These are phyloP conservation scores for Rhipidura dahli DNA, from an alignment of 2,113 vertebrate genomes.

Conservation along the genomic window DNA sequence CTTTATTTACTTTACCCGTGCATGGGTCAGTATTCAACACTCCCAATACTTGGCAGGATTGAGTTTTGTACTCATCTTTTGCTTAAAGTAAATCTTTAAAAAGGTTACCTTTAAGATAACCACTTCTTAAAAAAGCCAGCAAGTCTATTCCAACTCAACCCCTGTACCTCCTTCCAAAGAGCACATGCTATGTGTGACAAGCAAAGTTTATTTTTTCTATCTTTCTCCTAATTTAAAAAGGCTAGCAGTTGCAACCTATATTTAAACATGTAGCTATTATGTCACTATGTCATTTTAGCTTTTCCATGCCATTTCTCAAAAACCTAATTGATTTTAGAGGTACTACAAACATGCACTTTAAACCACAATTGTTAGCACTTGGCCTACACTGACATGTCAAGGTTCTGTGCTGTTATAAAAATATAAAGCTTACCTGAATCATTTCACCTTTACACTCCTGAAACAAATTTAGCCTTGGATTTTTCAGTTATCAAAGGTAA, in stretches of 20 bases:
- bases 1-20: background rate
- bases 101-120: background rate
- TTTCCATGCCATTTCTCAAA: background rate
- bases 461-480: background rate
- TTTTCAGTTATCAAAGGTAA: background rate
- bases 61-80: background rate
- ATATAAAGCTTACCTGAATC: background rate
- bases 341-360: slow-evolving; percentile 2
- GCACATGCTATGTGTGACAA: background rate
- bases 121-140: background rate
- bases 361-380: background rate
- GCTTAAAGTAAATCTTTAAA: background rate
- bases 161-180: background rate
- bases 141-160: background rate
- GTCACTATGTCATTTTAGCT: background rate
- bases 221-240: background rate
- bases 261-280: background rate
- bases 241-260: background rate
- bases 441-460: background rate
- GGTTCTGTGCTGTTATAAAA: background rate
- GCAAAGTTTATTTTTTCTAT: background rate
- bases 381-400: background rate
- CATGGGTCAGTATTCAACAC: background rate
- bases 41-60: background rate
- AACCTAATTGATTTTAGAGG: background rate